Conservation (phyloP, 1,140 invertebrate genomes). For the Leptinotarsa defecta region DNA sequence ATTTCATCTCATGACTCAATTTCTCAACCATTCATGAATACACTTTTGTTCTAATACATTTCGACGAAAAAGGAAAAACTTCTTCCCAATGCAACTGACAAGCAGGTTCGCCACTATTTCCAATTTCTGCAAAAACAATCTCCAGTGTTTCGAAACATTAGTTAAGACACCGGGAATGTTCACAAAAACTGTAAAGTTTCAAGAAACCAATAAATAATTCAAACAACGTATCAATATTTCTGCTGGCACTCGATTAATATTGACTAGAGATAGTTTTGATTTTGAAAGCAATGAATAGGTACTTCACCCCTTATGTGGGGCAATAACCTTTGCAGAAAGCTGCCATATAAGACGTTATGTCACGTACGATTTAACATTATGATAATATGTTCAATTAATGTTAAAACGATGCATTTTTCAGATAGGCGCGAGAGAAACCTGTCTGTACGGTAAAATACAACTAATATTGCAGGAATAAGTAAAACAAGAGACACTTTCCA, state of each 20-base stretch:
- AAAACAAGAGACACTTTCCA: background rate
- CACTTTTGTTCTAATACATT: background rate
- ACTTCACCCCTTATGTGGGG: constrained; percentile 4
- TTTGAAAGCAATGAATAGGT: background rate
- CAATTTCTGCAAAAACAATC: background rate
- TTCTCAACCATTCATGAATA: background rate
- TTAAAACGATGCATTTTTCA: background rate
- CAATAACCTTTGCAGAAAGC: constrained; percentile 1
- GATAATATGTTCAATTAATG: background rate
- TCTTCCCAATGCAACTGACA: background rate
- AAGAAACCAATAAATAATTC: constrained; percentile 1
- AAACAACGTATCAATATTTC: background rate
- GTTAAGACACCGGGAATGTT: background rate
- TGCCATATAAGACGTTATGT: background rate
- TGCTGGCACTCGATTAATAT: background rate
- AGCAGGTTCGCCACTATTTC: background rate
- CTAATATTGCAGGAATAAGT: background rate
- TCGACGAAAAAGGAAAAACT: constrained; percentile 4
- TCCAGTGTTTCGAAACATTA: background rate
- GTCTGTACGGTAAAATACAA: background rate
- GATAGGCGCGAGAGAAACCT: constrained; percentile 1
- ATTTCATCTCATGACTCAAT: background rate
- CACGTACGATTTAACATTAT: constrained; percentile 7
- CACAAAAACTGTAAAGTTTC: background rate
- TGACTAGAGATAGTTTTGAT: background rate